A percentile compares a stretch with the other conserved stretches of the same genome.
Evolutionary conservation across 2,797 vertebrate species (phyloP).

Genomic region (Sarcophilus harrisii): DNA sequence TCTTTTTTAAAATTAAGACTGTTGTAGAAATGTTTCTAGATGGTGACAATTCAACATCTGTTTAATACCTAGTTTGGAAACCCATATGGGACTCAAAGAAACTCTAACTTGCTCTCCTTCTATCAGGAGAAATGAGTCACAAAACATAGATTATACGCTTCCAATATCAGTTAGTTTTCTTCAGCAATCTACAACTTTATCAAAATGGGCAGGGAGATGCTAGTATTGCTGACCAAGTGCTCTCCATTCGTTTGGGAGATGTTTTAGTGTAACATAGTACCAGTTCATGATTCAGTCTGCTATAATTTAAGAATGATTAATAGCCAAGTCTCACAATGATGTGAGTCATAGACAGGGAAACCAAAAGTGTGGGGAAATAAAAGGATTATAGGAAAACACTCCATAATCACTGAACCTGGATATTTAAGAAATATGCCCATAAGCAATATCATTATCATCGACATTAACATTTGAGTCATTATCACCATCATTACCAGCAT

Average conservation of each 20-base stretch:
- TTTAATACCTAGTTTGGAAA: background rate
- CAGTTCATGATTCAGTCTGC: slow-evolving; percentile 71
- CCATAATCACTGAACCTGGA: slow-evolving; percentile 27
- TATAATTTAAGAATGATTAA: slow-evolving; percentile 75
- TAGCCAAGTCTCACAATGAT: slow-evolving; percentile 43
- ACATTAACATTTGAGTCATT: background rate
- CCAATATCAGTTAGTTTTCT: background rate
- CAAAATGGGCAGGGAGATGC: slow-evolving; percentile 11
- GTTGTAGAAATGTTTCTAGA: slow-evolving; percentile 13
- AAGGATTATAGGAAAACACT: slow-evolving; percentile 49
- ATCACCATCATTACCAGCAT: too few species aligned
- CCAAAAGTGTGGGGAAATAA: slow-evolving; percentile 56
- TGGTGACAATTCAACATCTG: background rate
- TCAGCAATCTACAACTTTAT: slow-evolving; percentile 39
- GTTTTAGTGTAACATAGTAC: slow-evolving; percentile 56
- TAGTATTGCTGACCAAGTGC: slow-evolving; percentile 69
- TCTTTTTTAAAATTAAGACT: slow-evolving; percentile 4
- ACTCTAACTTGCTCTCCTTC: background rate
- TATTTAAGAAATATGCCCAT: slow-evolving; percentile 55
- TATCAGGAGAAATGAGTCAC: background rate
- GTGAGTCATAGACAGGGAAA: slow-evolving; percentile 70
- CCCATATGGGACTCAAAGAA: background rate
- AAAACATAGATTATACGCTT: background rate
- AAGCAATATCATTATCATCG: background rate
- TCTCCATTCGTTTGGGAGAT: slow-evolving; percentile 53